Conservation (phyloP, 1,140 invertebrate species). For the Drosophila micromelanica region DNA sequence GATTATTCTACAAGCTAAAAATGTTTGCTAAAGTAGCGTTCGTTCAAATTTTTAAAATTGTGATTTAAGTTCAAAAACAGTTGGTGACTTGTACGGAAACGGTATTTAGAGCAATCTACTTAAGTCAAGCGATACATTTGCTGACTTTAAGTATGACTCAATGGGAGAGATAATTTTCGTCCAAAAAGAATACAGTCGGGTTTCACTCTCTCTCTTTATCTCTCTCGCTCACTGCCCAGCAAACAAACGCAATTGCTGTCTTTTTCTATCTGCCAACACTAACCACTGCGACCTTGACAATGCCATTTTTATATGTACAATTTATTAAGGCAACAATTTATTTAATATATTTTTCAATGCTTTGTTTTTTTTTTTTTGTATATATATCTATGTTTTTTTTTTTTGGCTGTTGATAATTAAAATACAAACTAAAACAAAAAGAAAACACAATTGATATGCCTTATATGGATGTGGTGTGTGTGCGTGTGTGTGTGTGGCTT, state of each 20-base stretch:
- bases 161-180: background rate
- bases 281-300: conserved; percentile 49
- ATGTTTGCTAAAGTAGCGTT: no score
- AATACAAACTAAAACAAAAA: conserved; percentile 20
- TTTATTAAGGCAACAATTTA: conserved; percentile 13
- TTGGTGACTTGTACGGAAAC: no score
- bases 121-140: background rate
- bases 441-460: conserved; percentile 44
- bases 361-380: conserved; percentile 13
- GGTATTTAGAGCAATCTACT: background rate
- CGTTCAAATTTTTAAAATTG: no score
- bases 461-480: conserved; percentile 11
- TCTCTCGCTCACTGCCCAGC: background rate
- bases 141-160: background rate
- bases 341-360: conserved; percentile 26
- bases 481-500: conserved; percentile 2
- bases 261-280: conserved; percentile 12
- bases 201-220: background rate
- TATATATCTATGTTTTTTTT: conserved; percentile 6
- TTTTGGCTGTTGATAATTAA: conserved; percentile 35
- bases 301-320: conserved; percentile 30
- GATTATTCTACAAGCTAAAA: no score
- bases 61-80: no score
- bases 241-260: background rate
- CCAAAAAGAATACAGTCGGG: background rate